Base-by-base conservation (phyloP, 1,140 invertebrate species). In the Matsumurasca onukii region DNA sequence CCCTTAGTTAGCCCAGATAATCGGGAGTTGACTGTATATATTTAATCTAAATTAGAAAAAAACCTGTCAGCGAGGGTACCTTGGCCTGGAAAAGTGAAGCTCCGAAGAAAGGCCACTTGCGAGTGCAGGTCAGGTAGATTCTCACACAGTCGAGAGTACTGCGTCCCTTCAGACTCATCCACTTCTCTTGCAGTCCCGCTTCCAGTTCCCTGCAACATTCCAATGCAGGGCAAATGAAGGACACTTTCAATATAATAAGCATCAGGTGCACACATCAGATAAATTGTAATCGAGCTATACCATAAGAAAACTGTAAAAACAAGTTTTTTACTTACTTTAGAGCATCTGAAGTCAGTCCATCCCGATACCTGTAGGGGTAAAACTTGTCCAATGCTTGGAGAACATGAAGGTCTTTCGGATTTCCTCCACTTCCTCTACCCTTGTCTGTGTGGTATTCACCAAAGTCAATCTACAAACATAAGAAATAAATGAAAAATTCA, bases 101-200 rank as follows among this genome's bases (percentile, higher is more conserved):
- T 57, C 95, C 95, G 76, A 95, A 97, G 79, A 93, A 96, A n/a
- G 92, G 92, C 95, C 95, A 98, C 78, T 97, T 98, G 72, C 95
- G 86, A 2, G 94, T 94, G 75, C 95, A 98, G 62, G 94, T 97
- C 61, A 98, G 83, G 82, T 97, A 98, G 76, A 97, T 96, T 69
- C 95, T 83, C 17, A 98, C 93, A 80, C 96, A 98, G 81, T 98
- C 96, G 9, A 90, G 76, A 34, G 89, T 85, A 52, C 86, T 92
- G 27, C 94, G 86, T 0, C 94, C 95, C 80, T 91, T 91, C 0
- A 98, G 80, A 13, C 91, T 87, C 68, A 89, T 84, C 96, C 96
- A 98, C 76, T 97, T 97, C 52, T 93, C 89, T 68, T 91, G 86
- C 20, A 96, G 78, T 75, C 89, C 89, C 55, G 91, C 89, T 81